Evolutionary conservation across 2,797 vertebrate species (phyloP).

Genomic region (Crocodylus rhombifer): DNA sequence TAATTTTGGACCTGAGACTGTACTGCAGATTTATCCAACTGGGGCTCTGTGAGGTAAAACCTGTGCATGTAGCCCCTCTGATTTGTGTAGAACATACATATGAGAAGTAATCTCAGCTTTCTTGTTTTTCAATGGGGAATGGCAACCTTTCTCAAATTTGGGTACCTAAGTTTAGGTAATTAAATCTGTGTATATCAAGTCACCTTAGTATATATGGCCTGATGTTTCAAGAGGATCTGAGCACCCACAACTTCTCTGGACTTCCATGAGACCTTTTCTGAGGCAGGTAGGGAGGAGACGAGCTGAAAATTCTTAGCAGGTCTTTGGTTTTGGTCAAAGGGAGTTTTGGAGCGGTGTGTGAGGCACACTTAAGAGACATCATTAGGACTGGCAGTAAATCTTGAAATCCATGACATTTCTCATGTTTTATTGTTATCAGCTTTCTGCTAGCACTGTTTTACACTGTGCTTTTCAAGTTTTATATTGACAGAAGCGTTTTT

Average conservation of each 20-base stretch:
- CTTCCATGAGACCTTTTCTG: neutral
- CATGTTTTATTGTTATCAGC: slow-evolving; percentile 14
- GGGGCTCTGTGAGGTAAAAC: neutral
- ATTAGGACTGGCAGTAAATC: neutral
- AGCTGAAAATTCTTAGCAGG: neutral
- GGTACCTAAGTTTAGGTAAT: neutral
- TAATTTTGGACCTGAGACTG: neutral
- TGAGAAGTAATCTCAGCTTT: neutral
- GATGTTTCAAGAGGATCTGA: neutral
- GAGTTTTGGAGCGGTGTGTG: neutral
- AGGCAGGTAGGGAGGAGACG: neutral
- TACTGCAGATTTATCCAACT: neutral
- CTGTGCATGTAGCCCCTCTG: neutral
- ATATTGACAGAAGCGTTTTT: neutral
- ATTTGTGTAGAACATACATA: neutral
- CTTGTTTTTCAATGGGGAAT: neutral
- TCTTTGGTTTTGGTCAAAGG: neutral
- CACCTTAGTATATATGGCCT: neutral
- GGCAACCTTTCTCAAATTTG: neutral
- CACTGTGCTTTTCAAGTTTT: slow-evolving; percentile 1
- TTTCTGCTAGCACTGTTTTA: slow-evolving; percentile 25
- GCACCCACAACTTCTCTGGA: neutral
- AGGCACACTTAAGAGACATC: neutral
- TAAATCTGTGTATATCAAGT: neutral
- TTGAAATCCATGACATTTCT: neutral